A percentile compares a stretch with the other conserved stretches of the same genome.
These are phyloP conservation scores for Symphodus melops DNA, from an alignment of 2,113 vertebrate genomes.

Conservation along the genomic window DNA sequence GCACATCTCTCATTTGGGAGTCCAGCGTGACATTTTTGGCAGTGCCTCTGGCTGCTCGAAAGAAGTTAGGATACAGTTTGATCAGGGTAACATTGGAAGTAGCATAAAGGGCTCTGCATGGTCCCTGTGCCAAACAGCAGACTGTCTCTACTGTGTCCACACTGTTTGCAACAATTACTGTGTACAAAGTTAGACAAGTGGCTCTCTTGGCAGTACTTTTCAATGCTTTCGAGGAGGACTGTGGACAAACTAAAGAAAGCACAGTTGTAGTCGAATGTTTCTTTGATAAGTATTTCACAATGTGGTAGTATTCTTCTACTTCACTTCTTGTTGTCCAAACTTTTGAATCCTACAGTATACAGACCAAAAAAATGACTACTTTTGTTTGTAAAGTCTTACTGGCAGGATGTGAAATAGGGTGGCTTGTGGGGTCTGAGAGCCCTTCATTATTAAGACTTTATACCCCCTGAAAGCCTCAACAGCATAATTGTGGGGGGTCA, in stretches of 20 bases:
- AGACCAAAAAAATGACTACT: not conserved
- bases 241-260: not conserved
- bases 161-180: not conserved
- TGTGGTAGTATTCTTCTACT: not conserved
- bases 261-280: not conserved
- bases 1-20: not conserved
- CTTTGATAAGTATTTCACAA: not conserved
- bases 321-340: not conserved
- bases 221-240: not conserved
- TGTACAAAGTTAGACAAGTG: not conserved
- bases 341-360: not conserved
- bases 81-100: not conserved
- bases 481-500: too few species aligned
- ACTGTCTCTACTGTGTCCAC: not conserved
- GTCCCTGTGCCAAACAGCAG: conserved; percentile 3
- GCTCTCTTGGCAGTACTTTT: not conserved
- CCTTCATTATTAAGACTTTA: too few species aligned
- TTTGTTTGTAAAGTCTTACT: not conserved
- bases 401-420: too few species aligned
- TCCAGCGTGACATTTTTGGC: conserved; percentile 7
- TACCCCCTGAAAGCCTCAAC: too few species aligned
- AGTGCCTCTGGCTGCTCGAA: not conserved
- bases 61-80: conserved; percentile 3
- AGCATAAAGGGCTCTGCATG: not conserved
- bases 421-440: too few species aligned